These are phyloP conservation scores for Nibea coibor DNA, from an alignment of 2,113 vertebrate species.

Conservation along the genomic window DNA sequence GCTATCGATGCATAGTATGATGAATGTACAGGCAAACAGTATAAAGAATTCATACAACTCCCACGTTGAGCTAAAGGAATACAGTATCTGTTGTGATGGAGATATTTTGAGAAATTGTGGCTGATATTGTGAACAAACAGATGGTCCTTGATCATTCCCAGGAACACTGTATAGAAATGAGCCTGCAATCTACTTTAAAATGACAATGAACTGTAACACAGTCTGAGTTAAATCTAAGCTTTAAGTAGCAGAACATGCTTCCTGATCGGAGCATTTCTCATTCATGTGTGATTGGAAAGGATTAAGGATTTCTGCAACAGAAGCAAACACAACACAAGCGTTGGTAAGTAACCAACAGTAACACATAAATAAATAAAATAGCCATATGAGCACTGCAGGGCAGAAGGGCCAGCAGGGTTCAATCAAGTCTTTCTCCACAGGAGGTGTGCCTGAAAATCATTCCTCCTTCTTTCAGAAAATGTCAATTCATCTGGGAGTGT, in stretches of 20 bases:
- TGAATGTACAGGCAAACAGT: background rate
- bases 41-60: background rate
- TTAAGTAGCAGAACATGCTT: background rate
- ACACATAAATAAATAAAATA: constrained; percentile 24
- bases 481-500: constrained; percentile 67
- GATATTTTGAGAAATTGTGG: too few relatives aligned
- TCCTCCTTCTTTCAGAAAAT: constrained; percentile 75
- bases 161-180: too few relatives aligned
- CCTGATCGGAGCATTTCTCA: background rate
- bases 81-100: background rate
- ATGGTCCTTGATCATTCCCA: too few relatives aligned
- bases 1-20: background rate
- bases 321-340: background rate
- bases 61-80: background rate
- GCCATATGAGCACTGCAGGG: background rate
- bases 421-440: constrained; percentile 49
- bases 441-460: constrained; percentile 66
- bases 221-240: background rate
- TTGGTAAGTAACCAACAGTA: constrained; percentile 40
- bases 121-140: background rate
- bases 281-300: constrained; percentile 4
- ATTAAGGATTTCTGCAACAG: constrained; percentile 24
- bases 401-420: constrained; percentile 33
- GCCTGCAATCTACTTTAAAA: background rate
- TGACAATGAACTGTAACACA: background rate